phyloP scores from a whole-genome alignment of 2,113 vertebrate species.

The Pollimyrus isidori region DNA sequence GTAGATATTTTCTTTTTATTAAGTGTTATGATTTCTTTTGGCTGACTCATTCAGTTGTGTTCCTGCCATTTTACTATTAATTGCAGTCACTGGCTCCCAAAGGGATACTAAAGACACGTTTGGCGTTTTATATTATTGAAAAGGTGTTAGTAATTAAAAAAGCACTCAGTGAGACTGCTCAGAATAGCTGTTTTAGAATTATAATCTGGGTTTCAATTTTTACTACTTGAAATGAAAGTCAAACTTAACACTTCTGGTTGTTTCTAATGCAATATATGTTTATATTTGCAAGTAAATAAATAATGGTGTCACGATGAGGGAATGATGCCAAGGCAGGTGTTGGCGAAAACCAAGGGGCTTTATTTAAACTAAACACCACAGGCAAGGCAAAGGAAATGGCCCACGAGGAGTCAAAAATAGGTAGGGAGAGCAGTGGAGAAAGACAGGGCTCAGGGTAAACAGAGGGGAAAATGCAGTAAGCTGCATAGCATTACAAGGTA shows the following conservation, averaged over 20 bases:
- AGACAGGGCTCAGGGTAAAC: too few relatives aligned
- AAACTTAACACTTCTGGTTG: background rate
- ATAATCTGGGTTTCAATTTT: background rate
- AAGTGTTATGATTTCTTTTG: background rate
- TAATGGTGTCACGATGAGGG: background rate
- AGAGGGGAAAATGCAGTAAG: too few relatives aligned
- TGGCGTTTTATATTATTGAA: background rate
- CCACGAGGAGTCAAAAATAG: too few relatives aligned
- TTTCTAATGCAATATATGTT: background rate
- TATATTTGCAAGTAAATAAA: background rate
- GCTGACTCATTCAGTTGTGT: background rate
- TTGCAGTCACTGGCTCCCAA: background rate
- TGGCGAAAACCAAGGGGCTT: too few relatives aligned
- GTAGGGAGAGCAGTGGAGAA: too few relatives aligned
- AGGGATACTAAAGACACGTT: background rate
- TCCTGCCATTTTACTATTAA: background rate
- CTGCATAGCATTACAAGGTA: too few relatives aligned
- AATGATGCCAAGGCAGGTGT: too few relatives aligned
- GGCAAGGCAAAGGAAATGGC: too few relatives aligned
- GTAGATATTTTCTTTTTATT: background rate
- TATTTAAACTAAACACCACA: too few relatives aligned
- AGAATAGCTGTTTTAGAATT: background rate
- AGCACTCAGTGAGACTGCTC: background rate
- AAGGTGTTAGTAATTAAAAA: background rate
- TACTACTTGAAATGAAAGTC: background rate